These are phyloP conservation scores for Alaudala cheleensis DNA, from an alignment of 2,113 vertebrate genomes.

Conservation along the genomic window DNA sequence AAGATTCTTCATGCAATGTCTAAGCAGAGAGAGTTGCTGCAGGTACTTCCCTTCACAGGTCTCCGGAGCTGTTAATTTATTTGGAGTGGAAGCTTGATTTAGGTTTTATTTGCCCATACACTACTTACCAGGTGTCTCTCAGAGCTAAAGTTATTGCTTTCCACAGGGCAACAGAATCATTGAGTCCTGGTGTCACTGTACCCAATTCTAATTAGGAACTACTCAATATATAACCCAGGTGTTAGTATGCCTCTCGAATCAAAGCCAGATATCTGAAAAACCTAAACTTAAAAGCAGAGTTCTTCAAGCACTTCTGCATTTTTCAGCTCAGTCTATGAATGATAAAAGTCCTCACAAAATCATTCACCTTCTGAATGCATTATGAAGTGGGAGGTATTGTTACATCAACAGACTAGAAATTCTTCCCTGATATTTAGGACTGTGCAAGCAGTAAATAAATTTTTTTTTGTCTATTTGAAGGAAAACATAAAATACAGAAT, in stretches of 20 bases:
- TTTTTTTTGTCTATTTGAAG: not conserved
- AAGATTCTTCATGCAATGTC: conserved; percentile 34
- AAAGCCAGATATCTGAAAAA: conserved; percentile 5
- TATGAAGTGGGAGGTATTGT: not conserved
- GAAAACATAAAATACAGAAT: not conserved
- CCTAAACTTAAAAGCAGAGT: not conserved
- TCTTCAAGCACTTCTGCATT: not conserved
- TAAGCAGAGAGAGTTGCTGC: conserved; percentile 22
- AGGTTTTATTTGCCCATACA: conserved; percentile 31
- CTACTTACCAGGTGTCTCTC: conserved; percentile 36
- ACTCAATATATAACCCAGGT: not conserved
- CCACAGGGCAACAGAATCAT: conserved; percentile 1
- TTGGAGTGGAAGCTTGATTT: conserved; percentile 46
- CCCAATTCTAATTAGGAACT: conserved; percentile 40
- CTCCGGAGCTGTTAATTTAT: conserved; percentile 28
- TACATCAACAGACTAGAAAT: not conserved
- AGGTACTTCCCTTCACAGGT: conserved; percentile 19
- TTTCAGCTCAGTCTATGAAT: not conserved
- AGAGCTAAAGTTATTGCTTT: conserved; percentile 46
- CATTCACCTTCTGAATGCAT: not conserved
- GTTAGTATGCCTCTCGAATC: not conserved
- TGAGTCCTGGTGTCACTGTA: conserved; percentile 9
- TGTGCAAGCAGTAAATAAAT: not conserved
- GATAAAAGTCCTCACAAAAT: not conserved
- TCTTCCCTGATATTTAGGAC: not conserved